Base-by-base conservation (phyloP, 2,113 vertebrate genomes). In the Brachypteracias leptosomus region DNA sequence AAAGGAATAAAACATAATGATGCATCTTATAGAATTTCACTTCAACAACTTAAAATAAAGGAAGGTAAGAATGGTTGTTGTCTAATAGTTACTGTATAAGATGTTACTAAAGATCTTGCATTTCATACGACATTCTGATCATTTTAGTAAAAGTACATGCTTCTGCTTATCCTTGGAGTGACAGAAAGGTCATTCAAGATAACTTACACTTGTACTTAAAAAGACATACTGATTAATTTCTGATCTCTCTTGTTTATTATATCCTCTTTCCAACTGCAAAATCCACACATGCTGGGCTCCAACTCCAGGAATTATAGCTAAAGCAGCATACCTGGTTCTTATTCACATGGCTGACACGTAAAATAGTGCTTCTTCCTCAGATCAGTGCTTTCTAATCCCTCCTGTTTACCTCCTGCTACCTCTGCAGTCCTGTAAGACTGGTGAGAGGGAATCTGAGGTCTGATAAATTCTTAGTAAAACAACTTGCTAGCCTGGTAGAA, bases 311-410 rank as follows among this genome's bases (percentile, higher is more conserved):
- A 70, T 44, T 82, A 33, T n/a, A 66, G 54, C 80, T 89, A 75
- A 68, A 88, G 78, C 85, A 87, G 54, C 75, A 47, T 76, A 74
- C 77, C 74, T 74, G 65, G 70, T 67, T 80, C n/a, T 86, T 91
- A 44, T 21, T 90, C 55, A 73, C 58, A 40, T 65, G 42, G 7
- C 36, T 77, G 47, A 77, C 33, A 70, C 24, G 22, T 70, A 58
- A 72, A 88, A 47, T 16, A 83, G 28, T 58, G 13, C 26, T 93
- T 89, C 47, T 89, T 90, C 55, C 85, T 85, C 68, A 88, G 55
- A 77, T 75, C 78, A 74, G n/a, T 70, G 72, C 51, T 77, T 86
- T 76, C 88, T 88, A 58, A 70, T 94, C 67, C 42, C 46, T 89
- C 75, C 47, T 2, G 0, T 70, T 96, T 31, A 80, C 67, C 42